Conservation (phyloP, 2,113 vertebrate species). For the Copsychus sechellarum region DNA sequence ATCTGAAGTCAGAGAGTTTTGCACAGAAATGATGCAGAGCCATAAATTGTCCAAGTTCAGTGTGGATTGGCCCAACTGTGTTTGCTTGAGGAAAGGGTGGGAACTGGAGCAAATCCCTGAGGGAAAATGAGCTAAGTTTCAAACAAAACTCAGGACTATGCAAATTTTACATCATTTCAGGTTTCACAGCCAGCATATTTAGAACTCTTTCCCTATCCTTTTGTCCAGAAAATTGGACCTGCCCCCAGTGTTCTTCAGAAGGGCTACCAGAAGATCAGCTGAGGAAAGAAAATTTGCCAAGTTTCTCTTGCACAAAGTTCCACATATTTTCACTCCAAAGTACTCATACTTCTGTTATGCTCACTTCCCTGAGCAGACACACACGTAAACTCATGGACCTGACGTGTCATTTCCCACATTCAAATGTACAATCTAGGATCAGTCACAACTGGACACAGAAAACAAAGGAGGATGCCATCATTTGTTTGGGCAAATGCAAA, state of each 20-base stretch:
- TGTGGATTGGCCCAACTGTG: neutral
- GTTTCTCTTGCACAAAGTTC: neutral
- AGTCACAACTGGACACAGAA: neutral
- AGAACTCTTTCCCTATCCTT: neutral
- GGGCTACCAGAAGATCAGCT: neutral
- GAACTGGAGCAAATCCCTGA: neutral
- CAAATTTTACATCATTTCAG: neutral
- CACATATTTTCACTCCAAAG: neutral
- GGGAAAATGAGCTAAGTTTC: neutral
- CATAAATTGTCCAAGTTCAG: neutral
- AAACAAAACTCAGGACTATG: neutral
- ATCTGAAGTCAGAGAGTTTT: constrained; percentile 41
- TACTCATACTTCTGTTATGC: neutral
- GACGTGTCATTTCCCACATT: neutral
- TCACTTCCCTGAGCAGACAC: neutral
- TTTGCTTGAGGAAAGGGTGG: neutral
- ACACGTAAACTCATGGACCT: neutral
- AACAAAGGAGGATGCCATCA: neutral
- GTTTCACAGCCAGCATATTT: constrained; percentile 5
- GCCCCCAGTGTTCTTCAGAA: neutral
- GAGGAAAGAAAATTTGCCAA: neutral
- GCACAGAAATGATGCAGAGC: neutral
- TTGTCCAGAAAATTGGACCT: neutral
- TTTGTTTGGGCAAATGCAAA: neutral
- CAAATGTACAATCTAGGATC: neutral